Base-by-base conservation (phyloP, 2,113 vertebrate species). In the Grammomys dolichurus region DNA sequence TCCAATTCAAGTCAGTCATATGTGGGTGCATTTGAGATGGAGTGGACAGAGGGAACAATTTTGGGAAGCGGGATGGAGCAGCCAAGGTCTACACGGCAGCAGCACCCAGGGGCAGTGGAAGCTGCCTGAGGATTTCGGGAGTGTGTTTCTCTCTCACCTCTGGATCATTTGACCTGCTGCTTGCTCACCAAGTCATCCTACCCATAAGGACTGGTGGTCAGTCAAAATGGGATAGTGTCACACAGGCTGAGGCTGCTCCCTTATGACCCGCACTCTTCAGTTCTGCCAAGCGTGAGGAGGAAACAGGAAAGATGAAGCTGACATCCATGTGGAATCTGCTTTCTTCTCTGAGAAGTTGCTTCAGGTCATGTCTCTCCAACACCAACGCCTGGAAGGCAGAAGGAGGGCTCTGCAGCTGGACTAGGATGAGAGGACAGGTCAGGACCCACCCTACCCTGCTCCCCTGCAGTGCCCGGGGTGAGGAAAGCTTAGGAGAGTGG, bases 221-320 rank as follows among this genome's bases (percentile, higher is more conserved):
- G 7, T 56, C 43, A 72, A n/a, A 33, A 63, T 12, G 65, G 16
- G 60, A 85, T 0, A 0, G 28, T 0, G 22, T 51, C 28, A 13
- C 10, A 26, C 28, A 12, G 75, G 2, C 65, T 16, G 26, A 33
- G 78, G 2, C 26, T 65, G 77, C 46, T 22, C 4, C 3, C 36
- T 58, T 28, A 65, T 7, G 81, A 26, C 76, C 31, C 88, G 40
- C 72, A 0, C 1, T 31, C 43, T 70, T 11, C 58, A 24, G 77
- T 65, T 51, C 85, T 87, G n/a, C 63, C 40, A 40, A 33, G 40
- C 0, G 19, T 5, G 58, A 73, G 48, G 24, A 36, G 9, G 31
- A 48, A 56, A 51, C 3, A 12, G 54, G 36, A 40, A 12, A 17
- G n/a, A 60, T 16, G 46, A 72, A 78, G 58, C 33, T 12, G 13